Conservation (phyloP, 1,140 invertebrate species). For the Zaprionus nigranus region DNA sequence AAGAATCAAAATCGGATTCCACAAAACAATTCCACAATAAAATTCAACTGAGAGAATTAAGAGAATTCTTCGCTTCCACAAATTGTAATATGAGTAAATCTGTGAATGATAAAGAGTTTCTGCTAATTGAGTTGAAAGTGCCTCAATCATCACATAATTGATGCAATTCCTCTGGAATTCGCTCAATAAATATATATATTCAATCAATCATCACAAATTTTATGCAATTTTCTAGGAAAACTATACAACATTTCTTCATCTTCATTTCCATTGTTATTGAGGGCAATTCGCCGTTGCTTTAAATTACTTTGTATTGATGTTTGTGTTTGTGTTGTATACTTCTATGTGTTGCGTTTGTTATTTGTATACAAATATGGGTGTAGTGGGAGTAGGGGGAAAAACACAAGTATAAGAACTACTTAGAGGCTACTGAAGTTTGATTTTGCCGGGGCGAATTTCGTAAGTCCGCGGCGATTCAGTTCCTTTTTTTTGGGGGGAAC, state of each 20-base stretch:
- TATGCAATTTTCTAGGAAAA: not conserved
- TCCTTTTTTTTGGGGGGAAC: not conserved
- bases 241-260: not conserved
- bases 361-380: not conserved
- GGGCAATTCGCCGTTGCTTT: no score
- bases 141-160: no score
- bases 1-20: not conserved
- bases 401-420: not conserved
- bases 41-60: not conserved
- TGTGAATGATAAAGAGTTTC: no score
- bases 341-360: not conserved
- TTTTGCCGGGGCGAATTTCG: not conserved
- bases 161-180: no score
- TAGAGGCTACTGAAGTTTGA: slow-evolving; percentile 10
- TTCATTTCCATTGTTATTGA: not conserved
- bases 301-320: not conserved
- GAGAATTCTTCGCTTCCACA: no score
- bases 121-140: no score
- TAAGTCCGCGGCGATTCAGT: not conserved
- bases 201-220: not conserved
- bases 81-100: no score
- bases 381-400: not conserved
- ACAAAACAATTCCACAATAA: not conserved
- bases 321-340: not conserved
- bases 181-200: not conserved